A percentile compares a stretch with the other conserved stretches of the same genome.
phyloP scores from a whole-genome alignment of 2,888 invertebrate genomes.

The Drosophila maculinotata region DNA sequence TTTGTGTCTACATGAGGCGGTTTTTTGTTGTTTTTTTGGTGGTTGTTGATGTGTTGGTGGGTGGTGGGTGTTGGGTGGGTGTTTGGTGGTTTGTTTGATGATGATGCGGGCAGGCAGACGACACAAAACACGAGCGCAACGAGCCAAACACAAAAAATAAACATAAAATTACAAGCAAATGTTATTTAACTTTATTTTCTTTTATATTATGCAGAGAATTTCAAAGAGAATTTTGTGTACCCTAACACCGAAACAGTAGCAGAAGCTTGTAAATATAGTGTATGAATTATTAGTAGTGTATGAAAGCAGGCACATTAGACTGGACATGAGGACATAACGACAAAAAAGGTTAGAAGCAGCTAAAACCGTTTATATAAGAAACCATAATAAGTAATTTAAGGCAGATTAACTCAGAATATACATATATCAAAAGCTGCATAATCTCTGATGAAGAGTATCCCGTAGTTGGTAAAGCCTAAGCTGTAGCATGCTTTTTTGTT shows the following conservation, averaged over 20 bases:
- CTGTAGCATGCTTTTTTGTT: conserved; percentile 19
- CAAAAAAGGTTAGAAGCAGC: background rate
- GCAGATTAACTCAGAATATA: no score
- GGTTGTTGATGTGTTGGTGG: conserved; percentile 18
- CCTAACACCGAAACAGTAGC: conserved; percentile 24
- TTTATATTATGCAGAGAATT: conserved; percentile 9
- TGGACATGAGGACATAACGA: background rate
- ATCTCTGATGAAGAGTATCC: no score
- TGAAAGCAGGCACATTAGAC: background rate
- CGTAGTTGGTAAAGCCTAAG: conserved; percentile 22
- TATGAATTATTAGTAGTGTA: background rate
- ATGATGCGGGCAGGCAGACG: conserved; percentile 63
- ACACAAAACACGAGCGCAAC: conserved; percentile 76
- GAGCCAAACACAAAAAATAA: conserved; percentile 59
- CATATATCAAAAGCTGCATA: no score
- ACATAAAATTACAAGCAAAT: conserved; percentile 74
- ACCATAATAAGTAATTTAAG: no score
- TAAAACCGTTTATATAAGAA: no score
- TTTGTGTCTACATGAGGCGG: conserved; percentile 71
- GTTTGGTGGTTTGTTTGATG: conserved; percentile 44
- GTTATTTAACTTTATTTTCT: conserved; percentile 62
- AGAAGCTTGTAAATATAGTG: background rate
- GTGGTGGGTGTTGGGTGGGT: conserved; percentile 32
- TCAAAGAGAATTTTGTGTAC: conserved; percentile 27
- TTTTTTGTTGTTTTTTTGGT: conserved; percentile 7